These are phyloP conservation scores for Labeo rohita DNA, from an alignment of 2,113 vertebrate species.

Conservation along the genomic window DNA sequence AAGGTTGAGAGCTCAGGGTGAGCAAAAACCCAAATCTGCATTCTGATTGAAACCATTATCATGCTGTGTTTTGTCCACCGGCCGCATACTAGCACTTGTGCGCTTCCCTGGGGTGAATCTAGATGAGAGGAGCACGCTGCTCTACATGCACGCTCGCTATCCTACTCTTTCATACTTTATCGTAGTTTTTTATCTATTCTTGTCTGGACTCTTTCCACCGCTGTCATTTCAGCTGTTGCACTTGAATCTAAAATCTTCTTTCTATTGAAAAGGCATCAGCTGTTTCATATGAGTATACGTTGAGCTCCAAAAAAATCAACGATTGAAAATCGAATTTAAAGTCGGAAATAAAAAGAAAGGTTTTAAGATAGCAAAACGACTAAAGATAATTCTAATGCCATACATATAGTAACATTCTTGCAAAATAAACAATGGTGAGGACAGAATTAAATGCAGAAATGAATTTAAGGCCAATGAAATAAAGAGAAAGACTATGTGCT, in stretches of 20 bases:
- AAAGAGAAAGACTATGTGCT: background rate
- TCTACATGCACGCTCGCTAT: background rate
- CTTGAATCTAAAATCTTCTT: slow-evolving; percentile 5
- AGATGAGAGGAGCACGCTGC: background rate
- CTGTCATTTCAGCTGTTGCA: background rate
- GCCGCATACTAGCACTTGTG: background rate
- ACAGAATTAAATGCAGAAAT: background rate
- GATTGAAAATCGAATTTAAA: background rate
- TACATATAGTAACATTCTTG: background rate
- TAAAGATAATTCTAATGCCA: no score
- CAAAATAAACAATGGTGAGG: background rate
- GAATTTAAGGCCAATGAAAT: background rate
- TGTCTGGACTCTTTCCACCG: background rate
- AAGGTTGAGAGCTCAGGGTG: slow-evolving; percentile 3
- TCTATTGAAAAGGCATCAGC: background rate
- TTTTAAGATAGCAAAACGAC: background rate
- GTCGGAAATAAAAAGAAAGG: background rate
- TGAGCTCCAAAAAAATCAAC: background rate
- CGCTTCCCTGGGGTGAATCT: background rate
- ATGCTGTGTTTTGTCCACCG: slow-evolving; percentile 30
- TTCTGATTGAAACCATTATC: slow-evolving; percentile 50
- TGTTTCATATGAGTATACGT: background rate
- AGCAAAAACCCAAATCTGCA: slow-evolving; percentile 35
- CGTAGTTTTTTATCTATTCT: background rate
- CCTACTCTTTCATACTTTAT: background rate